Evolutionary conservation across 2,113 vertebrate genomes (phyloP), one percentile per base, ranked within the genome.

Genomic region (Polypterus bichir): DNA sequence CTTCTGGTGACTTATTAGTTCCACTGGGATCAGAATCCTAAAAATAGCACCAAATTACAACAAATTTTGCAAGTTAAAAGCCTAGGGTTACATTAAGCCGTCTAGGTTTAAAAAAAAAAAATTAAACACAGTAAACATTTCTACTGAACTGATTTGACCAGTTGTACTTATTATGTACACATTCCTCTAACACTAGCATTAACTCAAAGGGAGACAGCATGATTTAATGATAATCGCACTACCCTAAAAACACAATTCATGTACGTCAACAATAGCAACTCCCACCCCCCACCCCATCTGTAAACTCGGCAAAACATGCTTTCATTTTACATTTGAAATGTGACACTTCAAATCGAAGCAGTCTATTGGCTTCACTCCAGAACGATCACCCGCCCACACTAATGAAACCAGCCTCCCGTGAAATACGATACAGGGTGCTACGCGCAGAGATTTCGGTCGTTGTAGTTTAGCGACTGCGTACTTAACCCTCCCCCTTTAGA

Each of bases 341-440:
- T 69, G 70, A 65, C 66, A 71, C 55, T 51, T 54, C 49, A 9
- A 60, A 53, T 10, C 56, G 57, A 48, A 9, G 27, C 54, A n/a
- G n/a, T 27, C 66, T 59, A 77, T 76, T 81, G 74, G 74, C 11
- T 6, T 49, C 1, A 47, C 47, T 46, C 47, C 46, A 6, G 47
- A 57, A 64, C 44, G 59, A 60, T 71, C 63, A 47, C 71, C 77
- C 76, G 66, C 78, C 76, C 62, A 58, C 74, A 72, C 69, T 64
- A 64, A 67, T 47, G 57, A 69, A 71, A 67, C 63, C 61, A 73
- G 70, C 6, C 74, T 70, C 75, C 70, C 73, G 64, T 81, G 85
- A 83, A 86, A 86, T 81, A 68, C 75, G 83, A 87, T 80, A 83
- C 82, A 76, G 27, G 27, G 70, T 74, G 73, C 71, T 76, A 69